Evolutionary conservation across 2,797 vertebrate species (phyloP), one percentile per base, ranked within the genome.

Genomic region (Muraenolepis orangiensis): DNA sequence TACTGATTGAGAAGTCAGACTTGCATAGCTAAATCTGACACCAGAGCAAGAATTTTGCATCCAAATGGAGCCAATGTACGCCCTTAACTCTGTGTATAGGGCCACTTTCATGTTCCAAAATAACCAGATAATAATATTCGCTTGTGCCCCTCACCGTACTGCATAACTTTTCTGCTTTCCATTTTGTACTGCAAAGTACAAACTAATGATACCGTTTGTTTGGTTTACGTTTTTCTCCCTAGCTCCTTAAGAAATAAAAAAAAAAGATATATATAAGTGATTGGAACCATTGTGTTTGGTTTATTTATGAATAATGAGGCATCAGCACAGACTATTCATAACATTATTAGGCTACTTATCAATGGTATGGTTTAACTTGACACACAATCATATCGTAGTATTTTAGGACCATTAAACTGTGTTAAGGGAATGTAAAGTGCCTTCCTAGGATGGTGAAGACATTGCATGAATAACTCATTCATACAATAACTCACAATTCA

Each of bases 201-300:
- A 86, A 89, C 71, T 82, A 86, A 82, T 88, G 82, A 89, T 90
- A 40, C 84, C 81, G 69, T 88, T 88, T 88, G 78, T 92, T 91
- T 91, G 87, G 85, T 91, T 93, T 90, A 87, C 85, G 89, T 92
- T 64, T 64, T 64, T 91, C 90, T 90, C 90, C 88, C 84, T 88
- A 90, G 88, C 82, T 92, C 89, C 89, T 85, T 79, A 91, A 92
- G 80, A 90, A 91, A 91, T 90, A 92, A 91, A 87, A 89, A 88
- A 85, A 92, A 91, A 87, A 89, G 88, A 85, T 70, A 90, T 84
- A 81, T 36, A 70, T 80, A 85, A 75, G 90, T 87, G 80, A 82
- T 94, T 94, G 92, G 90, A 93, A 93, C 82, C 51, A 16, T 70
- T 66, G 88, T 84, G 72, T 75, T 76, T 80, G 0, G 26, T 82